A percentile compares a stretch with the other conserved stretches of the same genome.
These are phyloP conservation scores for Enteromius anoplus DNA, from an alignment of 2,797 vertebrate species.

Conservation along the genomic window DNA sequence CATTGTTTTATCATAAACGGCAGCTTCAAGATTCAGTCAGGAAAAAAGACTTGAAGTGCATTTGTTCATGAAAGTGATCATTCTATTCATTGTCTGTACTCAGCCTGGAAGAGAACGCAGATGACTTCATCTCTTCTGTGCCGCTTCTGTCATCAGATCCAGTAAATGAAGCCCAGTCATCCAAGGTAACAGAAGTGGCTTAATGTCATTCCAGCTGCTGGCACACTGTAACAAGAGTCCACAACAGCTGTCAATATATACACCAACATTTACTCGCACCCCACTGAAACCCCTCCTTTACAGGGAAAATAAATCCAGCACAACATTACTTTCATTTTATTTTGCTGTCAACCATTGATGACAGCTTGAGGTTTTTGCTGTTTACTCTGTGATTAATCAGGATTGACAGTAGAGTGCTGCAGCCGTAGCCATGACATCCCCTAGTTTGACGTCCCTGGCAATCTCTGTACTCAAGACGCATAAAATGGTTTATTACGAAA, in stretches of 20 bases:
- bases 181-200: slow-evolving; percentile 67
- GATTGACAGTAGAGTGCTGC: background rate
- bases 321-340: background rate
- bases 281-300: background rate
- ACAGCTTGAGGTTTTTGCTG: background rate
- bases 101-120: slow-evolving; percentile 69
- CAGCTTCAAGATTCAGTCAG: slow-evolving; percentile 2
- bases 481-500: background rate
- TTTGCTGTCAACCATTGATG: background rate
- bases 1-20: background rate
- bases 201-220: slow-evolving; percentile 24
- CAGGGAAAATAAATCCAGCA: background rate
- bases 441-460: background rate
- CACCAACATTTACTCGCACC: background rate
- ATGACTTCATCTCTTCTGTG: slow-evolving; percentile 60
- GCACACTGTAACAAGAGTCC: slow-evolving; percentile 3
- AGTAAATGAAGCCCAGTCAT: slow-evolving; percentile 58
- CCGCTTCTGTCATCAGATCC: slow-evolving; percentile 62
- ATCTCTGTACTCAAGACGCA: background rate
- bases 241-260: slow-evolving; percentile 17
- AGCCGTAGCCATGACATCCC: background rate
- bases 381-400: background rate
- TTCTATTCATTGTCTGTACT: slow-evolving; percentile 25
- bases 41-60: background rate
- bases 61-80: background rate